A percentile compares a stretch with the other conserved stretches of the same genome.
Conservation (phyloP, 2,888 invertebrate genomes). For the Cheilosia grossa region DNA sequence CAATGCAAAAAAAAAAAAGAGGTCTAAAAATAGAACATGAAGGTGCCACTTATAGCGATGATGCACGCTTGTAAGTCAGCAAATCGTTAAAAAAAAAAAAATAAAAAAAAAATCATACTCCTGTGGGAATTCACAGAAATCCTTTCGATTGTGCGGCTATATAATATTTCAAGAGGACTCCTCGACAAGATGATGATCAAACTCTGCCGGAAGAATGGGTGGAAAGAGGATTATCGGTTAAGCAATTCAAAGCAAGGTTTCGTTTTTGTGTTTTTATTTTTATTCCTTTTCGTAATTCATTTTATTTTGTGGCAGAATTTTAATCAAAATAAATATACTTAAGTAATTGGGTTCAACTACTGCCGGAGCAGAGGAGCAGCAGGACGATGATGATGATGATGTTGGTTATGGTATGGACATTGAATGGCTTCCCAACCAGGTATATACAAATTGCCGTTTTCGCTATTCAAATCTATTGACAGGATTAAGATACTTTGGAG, state of each 20-base stretch:
- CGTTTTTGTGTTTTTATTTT: neutral
- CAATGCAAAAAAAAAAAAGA: neutral
- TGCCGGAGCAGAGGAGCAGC: neutral
- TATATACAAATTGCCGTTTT: constrained; percentile 29
- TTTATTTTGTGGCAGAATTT: constrained; percentile 46
- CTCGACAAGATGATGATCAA: constrained; percentile 26
- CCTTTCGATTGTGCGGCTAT: constrained; percentile 36
- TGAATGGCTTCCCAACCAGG: constrained; percentile 21
- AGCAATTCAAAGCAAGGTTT: constrained; percentile 24
- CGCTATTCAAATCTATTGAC: constrained; percentile 23
- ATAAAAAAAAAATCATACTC: constrained; percentile 37
- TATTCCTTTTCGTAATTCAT: neutral
- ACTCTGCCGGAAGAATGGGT: constrained; percentile 9
- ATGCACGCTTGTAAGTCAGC: constrained; percentile 55
- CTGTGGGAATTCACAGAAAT: constrained; percentile 46
- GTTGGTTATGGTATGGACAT: constrained; percentile 24
- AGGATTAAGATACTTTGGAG: constrained; percentile 24
- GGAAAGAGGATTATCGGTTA: constrained; percentile 59
- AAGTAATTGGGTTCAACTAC: constrained; percentile 60
- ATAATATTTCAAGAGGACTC: constrained; percentile 6
- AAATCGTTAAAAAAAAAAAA: constrained; percentile 45
- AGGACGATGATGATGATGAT: constrained; percentile 15
- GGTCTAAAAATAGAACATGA: constrained; percentile 35
- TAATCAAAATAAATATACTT: constrained; percentile 64
- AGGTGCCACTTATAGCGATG: constrained; percentile 50